These are phyloP conservation scores for Campylomormyrus numenius DNA, from an alignment of 2,113 vertebrate genomes.

Conservation along the genomic window DNA sequence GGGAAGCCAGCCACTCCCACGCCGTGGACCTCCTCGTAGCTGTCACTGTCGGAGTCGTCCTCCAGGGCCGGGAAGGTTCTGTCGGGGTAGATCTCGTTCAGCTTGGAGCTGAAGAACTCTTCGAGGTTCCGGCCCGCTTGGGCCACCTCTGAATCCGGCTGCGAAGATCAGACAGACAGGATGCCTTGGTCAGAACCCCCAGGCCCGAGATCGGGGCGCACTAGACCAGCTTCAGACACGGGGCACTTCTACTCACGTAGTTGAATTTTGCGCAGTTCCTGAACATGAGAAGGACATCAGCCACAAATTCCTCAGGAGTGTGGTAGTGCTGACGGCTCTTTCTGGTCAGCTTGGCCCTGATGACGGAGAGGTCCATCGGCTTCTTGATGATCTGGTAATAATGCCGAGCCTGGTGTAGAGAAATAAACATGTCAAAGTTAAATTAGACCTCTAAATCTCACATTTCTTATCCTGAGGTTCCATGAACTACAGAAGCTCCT, in stretches of 20 bases:
- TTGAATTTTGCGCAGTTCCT: slow-evolving; percentile 92
- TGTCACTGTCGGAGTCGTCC: slow-evolving; percentile 67
- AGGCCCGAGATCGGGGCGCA: not conserved
- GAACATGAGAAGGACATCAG: slow-evolving; percentile 85
- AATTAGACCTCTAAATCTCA: not conserved
- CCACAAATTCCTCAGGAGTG: slow-evolving; percentile 75
- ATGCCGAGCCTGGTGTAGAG: slow-evolving; percentile 68
- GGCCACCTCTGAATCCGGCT: slow-evolving; percentile 90
- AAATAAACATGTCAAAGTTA: not conserved
- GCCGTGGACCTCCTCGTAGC: slow-evolving; percentile 50
- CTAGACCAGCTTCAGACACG: not conserved
- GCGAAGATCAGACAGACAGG: slow-evolving; percentile 6
- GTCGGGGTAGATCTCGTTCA: slow-evolving; percentile 74
- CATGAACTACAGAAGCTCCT: not conserved
- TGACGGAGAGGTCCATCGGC: slow-evolving; percentile 80
- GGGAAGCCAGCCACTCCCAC: slow-evolving; percentile 54
- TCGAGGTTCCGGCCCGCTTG: slow-evolving; percentile 78
- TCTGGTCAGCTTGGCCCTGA: slow-evolving; percentile 76
- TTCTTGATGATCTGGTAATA: slow-evolving; percentile 94
- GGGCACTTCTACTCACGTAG: slow-evolving; percentile 66
- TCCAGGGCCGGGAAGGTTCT: slow-evolving; percentile 58
- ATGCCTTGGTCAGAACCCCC: not conserved
- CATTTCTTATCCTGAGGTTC: not conserved
- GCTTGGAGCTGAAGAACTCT: slow-evolving; percentile 70
- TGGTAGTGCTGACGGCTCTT: slow-evolving; percentile 74